Evolutionary conservation across 2,888 invertebrate genomes (phyloP), one percentile per base, ranked within the genome.

Genomic region (Drosophila gaucha): DNA sequence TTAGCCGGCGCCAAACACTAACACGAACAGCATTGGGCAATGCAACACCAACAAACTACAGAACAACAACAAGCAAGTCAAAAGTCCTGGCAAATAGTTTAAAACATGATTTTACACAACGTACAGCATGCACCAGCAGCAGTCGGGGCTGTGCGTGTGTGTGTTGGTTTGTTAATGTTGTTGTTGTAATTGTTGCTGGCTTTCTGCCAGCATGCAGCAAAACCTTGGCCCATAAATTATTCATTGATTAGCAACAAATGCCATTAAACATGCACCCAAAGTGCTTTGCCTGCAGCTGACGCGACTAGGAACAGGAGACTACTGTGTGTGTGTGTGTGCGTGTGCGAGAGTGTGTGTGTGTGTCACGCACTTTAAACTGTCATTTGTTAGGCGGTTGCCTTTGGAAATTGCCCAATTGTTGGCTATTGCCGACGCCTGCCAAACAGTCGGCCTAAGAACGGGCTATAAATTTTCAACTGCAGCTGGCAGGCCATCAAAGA

Each of bases 221-320:
- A 85, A 70, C 77, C 79, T 78, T 80, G 79, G 76, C 76, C 73
- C 77, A 86, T 89, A 83, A 89, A 89, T 89, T 86, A 89, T 89
- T 84, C 89, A 89, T 86, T 87, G 89, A 88, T 89, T 86, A 78
- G 87, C 83, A 89, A 87, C 88, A 87, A 87, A 87, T 85, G 83
- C 83, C 73, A 78, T 84, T 84, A 77, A 86, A 83, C 85, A 86
- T 82, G 79, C 83, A 78, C 82, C 80, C 80, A 80, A 85, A 83
- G 79, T 78, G 72, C 69, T 65, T 52, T 55, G 75, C 75, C 75
- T 74, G 63, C 75, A 60, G 75, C 57, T 60, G 47, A 22, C 14
- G 20, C 35, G 33, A 56, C 70, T 60, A 63, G 60, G 60, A 60
- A 54, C 72, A 60, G 57, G 52, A 57, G 66, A 56, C 56, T 52